A percentile compares a stretch with the other conserved stretches of the same genome.
Conservation (phyloP, 35 echinoderm and acorn worm genomes). For the Apostichopus japonicus region DNA sequence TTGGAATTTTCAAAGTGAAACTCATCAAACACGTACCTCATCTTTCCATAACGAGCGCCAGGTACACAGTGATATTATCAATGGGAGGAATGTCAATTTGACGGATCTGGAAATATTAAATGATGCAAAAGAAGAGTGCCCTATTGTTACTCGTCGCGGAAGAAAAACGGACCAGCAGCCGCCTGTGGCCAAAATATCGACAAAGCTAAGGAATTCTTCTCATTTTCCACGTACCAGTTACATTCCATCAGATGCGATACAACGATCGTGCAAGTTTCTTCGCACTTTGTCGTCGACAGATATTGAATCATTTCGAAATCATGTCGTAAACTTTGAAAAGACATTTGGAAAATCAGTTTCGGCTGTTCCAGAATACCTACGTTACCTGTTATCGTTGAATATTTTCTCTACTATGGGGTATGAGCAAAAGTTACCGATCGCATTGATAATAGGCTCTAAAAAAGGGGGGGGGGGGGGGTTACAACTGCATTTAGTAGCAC, state of each 20-base stretch:
- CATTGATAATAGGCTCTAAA: conserved; percentile 77
- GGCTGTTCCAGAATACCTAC: background rate
- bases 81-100: background rate
- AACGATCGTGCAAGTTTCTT: background rate
- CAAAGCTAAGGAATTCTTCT: background rate
- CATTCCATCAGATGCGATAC: background rate
- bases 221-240: background rate
- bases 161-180: background rate
- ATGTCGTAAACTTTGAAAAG: background rate
- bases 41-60: background rate
- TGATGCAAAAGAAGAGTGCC: background rate
- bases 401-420: conserved; percentile 19
- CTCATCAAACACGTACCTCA: background rate
- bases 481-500: conserved; percentile 40
- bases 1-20: background rate
- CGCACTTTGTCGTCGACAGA: background rate
- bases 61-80: background rate
- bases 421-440: conserved; percentile 60
- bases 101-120: background rate
- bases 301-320: background rate
- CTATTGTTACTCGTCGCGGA: background rate
- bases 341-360: background rate
- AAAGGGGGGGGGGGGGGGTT: conserved; percentile 69
- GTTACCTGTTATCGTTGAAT: conserved; percentile 1
- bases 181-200: background rate